These are phyloP conservation scores for Glaucidium brasilianum DNA, from an alignment of 2,113 vertebrate species.

Conservation along the genomic window DNA sequence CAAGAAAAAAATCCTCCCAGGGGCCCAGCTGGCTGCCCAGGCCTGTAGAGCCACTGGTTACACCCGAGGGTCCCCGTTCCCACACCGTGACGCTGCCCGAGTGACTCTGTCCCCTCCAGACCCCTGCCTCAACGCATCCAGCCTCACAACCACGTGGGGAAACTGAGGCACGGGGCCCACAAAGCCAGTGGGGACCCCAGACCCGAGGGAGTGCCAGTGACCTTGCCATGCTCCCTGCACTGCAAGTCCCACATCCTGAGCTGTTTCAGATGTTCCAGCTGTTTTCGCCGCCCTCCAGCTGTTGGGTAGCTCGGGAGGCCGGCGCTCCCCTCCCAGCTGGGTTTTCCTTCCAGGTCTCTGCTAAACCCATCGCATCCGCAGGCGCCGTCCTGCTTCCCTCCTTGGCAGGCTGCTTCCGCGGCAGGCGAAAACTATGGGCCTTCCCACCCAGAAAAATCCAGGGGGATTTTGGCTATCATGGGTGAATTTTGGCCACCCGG, in stretches of 20 bases:
- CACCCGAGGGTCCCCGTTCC: accelerated
- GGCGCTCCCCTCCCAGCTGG: neutral
- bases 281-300: neutral
- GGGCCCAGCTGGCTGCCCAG: accelerated
- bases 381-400: neutral
- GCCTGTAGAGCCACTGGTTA: neutral
- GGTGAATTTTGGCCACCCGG: neutral
- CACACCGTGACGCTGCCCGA: accelerated
- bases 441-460: neutral
- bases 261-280: neutral
- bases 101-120: neutral
- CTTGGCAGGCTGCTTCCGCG: neutral
- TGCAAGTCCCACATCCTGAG: neutral
- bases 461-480: neutral
- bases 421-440: neutral
- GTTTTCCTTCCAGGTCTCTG: constrained; percentile 44
- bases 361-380: neutral
- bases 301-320: neutral
- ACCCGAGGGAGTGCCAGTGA: neutral
- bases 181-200: accelerated
- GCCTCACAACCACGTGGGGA: neutral
- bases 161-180: neutral
- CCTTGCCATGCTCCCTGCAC: neutral
- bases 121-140: accelerated
- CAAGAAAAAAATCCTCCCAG: neutral